Conservation (phyloP, 2,797 vertebrate species). For the Cheracebus regulus region DNA sequence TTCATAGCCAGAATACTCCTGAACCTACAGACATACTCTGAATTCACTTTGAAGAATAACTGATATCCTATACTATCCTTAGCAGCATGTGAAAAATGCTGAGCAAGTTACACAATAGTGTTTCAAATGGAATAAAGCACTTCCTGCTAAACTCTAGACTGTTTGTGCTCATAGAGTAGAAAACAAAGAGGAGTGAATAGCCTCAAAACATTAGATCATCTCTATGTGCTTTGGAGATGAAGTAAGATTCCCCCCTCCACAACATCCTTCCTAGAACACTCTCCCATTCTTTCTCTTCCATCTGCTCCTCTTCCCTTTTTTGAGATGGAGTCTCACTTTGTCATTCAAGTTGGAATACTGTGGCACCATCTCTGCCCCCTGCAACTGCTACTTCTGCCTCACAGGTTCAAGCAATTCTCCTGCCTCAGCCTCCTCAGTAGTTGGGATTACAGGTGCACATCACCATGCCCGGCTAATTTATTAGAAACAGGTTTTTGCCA, state of each 20-base stretch:
- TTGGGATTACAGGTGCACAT: neutral
- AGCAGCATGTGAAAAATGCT: neutral
- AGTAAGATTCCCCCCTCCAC: neutral
- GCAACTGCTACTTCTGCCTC: neutral
- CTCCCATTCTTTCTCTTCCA: neutral
- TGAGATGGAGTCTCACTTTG: neutral
- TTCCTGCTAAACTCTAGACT: neutral
- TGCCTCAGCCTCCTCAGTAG: neutral
- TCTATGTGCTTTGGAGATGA: neutral
- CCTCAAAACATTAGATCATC: neutral
- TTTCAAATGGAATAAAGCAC: neutral
- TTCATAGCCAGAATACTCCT: neutral
- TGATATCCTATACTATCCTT: neutral
- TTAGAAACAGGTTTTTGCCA: neutral
- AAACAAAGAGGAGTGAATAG: neutral
- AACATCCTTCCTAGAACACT: neutral
- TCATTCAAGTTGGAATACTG: neutral
- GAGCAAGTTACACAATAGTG: fast-evolving
- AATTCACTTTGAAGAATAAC: neutral
- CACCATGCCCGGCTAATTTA: neutral
- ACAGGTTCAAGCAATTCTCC: neutral
- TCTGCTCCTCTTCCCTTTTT: neutral
- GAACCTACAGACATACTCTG: neutral
- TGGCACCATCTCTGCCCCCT: neutral
- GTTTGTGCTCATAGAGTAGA: neutral